phyloP scores from a whole-genome alignment of 2,113 vertebrate genomes.

The Saiga tatarica region DNA sequence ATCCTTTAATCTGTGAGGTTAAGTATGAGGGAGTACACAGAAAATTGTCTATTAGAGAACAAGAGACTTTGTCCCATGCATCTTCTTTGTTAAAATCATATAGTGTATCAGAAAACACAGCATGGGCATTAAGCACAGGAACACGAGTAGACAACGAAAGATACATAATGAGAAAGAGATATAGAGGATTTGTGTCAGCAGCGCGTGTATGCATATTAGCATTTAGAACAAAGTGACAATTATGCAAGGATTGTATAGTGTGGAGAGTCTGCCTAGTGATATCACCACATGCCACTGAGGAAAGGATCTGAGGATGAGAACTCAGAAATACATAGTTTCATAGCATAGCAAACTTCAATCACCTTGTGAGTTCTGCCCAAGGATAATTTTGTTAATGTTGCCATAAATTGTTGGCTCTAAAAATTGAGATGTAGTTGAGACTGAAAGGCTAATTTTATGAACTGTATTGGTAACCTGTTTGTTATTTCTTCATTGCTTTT shows the following conservation, averaged over 20 bases:
- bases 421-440: neutral
- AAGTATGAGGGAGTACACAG: neutral
- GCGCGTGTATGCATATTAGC: neutral
- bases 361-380: no score
- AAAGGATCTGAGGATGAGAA: neutral
- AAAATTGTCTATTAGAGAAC: neutral
- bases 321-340: neutral
- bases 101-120: neutral
- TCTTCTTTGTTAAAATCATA: neutral
- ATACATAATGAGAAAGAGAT: neutral
- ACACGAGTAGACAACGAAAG: neutral
- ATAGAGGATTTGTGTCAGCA: conserved; percentile 30
- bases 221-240: conserved; percentile 39
- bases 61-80: neutral
- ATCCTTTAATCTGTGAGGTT: neutral
- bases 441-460: neutral
- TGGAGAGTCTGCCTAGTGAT: neutral
- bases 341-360: neutral
- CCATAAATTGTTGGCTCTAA: neutral
- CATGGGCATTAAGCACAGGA: neutral
- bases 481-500: neutral
- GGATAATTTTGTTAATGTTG: neutral
- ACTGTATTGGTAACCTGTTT: neutral
- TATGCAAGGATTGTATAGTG: neutral
- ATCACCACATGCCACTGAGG: neutral